Conservation (phyloP, 2,888 invertebrate genomes). For the Congeria kusceri region DNA sequence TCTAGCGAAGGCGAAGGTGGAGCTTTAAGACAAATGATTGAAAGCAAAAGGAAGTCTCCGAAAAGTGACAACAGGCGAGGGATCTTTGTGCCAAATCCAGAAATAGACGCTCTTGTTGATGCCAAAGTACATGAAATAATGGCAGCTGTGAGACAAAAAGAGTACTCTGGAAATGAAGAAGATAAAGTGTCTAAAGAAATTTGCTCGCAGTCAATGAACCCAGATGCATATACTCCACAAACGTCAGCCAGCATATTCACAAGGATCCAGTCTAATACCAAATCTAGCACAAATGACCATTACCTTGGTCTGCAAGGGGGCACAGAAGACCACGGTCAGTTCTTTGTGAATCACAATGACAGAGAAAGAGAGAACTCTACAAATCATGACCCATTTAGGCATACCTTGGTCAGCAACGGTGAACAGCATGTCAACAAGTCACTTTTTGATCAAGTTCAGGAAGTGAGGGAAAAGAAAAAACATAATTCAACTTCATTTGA, state of each 20-base stretch:
- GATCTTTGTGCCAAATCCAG: constrained; percentile 37
- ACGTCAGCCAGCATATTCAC: constrained; percentile 5
- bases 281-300: not conserved
- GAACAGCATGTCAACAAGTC: not conserved
- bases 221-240: constrained; percentile 7
- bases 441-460: too few species aligned
- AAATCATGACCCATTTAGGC: not conserved
- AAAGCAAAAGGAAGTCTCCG: constrained; percentile 20
- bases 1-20: not conserved
- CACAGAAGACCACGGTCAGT: too few species aligned
- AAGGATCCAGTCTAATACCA: not conserved
- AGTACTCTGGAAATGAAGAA: constrained; percentile 2
- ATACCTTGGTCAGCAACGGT: not conserved
- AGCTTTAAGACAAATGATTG: not conserved
- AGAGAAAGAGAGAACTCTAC: too few species aligned
- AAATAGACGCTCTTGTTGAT: constrained; percentile 54
- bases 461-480: not conserved
- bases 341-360: too few species aligned
- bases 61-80: constrained; percentile 32
- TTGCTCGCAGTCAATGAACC: not conserved
- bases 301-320: not conserved
- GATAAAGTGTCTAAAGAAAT: too few species aligned
- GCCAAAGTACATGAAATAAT: constrained; percentile 61
- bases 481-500: too few species aligned
- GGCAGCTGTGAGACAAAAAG: constrained; percentile 54